Base-by-base conservation (phyloP, 2,888 invertebrate species). In the Automeris io region DNA sequence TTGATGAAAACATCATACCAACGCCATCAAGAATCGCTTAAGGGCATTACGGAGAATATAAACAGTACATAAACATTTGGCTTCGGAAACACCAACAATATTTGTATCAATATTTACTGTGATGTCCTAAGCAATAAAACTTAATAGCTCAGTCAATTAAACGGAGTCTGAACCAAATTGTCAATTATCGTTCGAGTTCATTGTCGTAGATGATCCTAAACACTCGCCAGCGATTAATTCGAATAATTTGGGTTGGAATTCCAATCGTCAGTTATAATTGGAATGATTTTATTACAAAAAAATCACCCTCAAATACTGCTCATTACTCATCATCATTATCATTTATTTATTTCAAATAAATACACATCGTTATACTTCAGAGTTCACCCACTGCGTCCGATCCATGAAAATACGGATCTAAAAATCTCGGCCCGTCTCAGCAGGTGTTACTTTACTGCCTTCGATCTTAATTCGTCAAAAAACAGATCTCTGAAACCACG, bases 11-110 rank as follows among this genome's bases (percentile, higher is more conserved):
- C 46, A 44, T 42, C 43, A 45, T 51, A 35, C 45, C 42, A 53
- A 50, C 37, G 59, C 61, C 73, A 79, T 82, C 74, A 79, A 71
- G 76, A 73, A 72, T 66, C 76, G 72, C 68, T 81, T 78, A 80
- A 54, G 55, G 57, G 60, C 61, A 64, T 65, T 59, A 61, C 61
- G 54, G 59, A 54, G 55, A 69, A 62, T 64, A 64, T 65, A 66
- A 65, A 46, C 29, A 26, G 49, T 54, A 56, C 60, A n/a, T n/a
- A n/a, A n/a, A n/a, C n/a, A 60, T 61, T 68, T 62, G 46, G 49
- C 52, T 55, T 40, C 45, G 56, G 56, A 47, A 47, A 57, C 47
- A 46, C 48, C 43, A 61, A 61, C 60, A 58, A 57, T 60, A 59
- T 61, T 54, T 65, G 61, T 66, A 63, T 61, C 66, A 75, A 72